Base-by-base conservation (phyloP, 1,140 invertebrate genomes). In the Hyposmocoma kahamanoa region DNA sequence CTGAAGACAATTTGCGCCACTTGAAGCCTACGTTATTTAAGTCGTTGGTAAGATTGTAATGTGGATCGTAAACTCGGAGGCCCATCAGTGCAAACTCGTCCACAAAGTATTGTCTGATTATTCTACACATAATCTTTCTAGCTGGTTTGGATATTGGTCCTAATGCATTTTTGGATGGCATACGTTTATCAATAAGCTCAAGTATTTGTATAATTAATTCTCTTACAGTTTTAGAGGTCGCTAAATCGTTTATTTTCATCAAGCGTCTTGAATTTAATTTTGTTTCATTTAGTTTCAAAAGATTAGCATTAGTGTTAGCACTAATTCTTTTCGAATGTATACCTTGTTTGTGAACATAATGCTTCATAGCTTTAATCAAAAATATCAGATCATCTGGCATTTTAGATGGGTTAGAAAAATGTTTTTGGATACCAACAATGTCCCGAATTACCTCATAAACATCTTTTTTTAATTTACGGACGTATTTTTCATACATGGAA, bases 391-490 rank as follows among this genome's bases (percentile, higher is more conserved):
- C 55, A 8, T 53, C 32, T 8, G 65, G 53, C 0, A 72, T 10
- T 17, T 10, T 21, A 21, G 1, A n/a, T 11, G 18, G 1, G 10
- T 41, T 8, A 18, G 39, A 8, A 4, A 22, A 22, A 22, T 47
- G 20, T 53, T 54, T 66, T 56, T 67, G 55, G 26, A 76, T 62
- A 5, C 11, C 19, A 18, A 47, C 18, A 10, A 74, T 34, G 42
- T 72, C 64, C 45, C 20, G 53, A 22, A 74, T 48, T 3, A 71
- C 72, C 51, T 63, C 59, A 20, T 63, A 56, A 9, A 74, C 62
- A 47, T 79, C 71, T 3, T n/a, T 42, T 60, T 71, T 67, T 19
- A 74, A 34, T 62, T 76, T 76, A 26, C 42, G 22, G 18, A 65
- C 9, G 26, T 62, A 65, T 20, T 62, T 63, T 5, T 70, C 50